Base-by-base conservation (phyloP, 2,113 vertebrate species). In the Pygoscelis antarcticus region DNA sequence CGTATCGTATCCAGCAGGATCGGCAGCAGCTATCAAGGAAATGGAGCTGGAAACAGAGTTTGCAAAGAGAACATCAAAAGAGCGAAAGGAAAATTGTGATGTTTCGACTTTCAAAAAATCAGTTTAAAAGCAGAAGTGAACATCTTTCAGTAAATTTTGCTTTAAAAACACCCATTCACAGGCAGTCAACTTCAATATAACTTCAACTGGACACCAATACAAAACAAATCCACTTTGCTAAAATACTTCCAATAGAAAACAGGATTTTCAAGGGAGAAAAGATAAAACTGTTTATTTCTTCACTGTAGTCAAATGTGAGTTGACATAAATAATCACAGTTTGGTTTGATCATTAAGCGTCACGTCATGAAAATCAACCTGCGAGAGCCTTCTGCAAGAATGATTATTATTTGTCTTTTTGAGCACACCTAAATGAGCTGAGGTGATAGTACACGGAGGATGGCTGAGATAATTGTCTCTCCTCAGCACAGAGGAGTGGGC, bases 291-390 rank as follows among this genome's bases (percentile, higher is more conserved):
- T 93, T 97, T 85, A 84, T 86, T 96, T 74, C 84, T 70, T 68
- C 87, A 34, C 62, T 64, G 36, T 51, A 90, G 84, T 93, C 64
- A 96, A 90, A 97, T 90, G 79, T 30, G 75, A 91, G 34, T 44
- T 94, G 93, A 95, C 84, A 93, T 83, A 96, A 97, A 97, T 91
- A 97, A 97, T 93, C 94, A 88, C 87, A 40, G 83, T 74, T 77
- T 71, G 66, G 89, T 91, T 93, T 94, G 94, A 96, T 96, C 87
- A 81, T 92, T 96, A 93, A 89, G 93, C 44, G 22, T 91, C 91
- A 86, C 22, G 89, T 93, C 95, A 97, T 69, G 94, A 91, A 95
- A 95, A 90, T 80, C 93, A 97, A 93, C 84, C 87, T 94, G 83
- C 8, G 2, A 95, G 89, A 95, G 91, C 61, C 78, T 95, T 96